phyloP scores from a whole-genome alignment of 2,888 invertebrate species.

The Mesopsocus fuscifrons region DNA sequence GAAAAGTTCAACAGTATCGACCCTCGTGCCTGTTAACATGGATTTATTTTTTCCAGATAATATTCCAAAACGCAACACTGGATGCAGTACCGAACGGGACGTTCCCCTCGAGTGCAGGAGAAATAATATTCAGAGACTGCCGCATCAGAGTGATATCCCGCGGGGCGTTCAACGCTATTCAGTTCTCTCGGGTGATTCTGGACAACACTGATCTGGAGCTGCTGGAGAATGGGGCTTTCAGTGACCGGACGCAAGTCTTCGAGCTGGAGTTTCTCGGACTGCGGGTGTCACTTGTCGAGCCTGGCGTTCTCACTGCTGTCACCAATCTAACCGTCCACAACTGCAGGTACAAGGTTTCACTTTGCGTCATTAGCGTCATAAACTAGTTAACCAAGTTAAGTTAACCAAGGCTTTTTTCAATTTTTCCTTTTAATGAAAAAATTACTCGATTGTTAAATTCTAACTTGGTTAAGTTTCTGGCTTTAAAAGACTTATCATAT shows the following conservation, averaged over 20 bases:
- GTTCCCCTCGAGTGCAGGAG: constrained; percentile 42
- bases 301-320: constrained; percentile 41
- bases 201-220: constrained; percentile 38
- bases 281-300: constrained; percentile 32
- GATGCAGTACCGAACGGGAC: constrained; percentile 37
- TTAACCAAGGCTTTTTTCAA: no score
- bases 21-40: no score
- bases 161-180: constrained; percentile 46
- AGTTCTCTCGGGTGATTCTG: constrained; percentile 39
- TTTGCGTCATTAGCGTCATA: no score
- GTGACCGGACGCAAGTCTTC: constrained; percentile 37
- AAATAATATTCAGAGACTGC: constrained; percentile 23
- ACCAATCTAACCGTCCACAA: constrained; percentile 41
- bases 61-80: constrained; percentile 37
- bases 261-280: constrained; percentile 39
- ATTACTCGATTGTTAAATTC: no score
- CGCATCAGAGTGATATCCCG: constrained; percentile 34
- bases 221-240: constrained; percentile 43
- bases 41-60: constrained; percentile 47
- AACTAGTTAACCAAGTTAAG: no score
- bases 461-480: no score
- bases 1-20: no score
- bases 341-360: no score
- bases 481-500: no score
- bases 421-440: no score